Evolutionary conservation across 2,888 invertebrate species (phyloP), one percentile per base, ranked within the genome.

Genomic region (Empis livida): DNA sequence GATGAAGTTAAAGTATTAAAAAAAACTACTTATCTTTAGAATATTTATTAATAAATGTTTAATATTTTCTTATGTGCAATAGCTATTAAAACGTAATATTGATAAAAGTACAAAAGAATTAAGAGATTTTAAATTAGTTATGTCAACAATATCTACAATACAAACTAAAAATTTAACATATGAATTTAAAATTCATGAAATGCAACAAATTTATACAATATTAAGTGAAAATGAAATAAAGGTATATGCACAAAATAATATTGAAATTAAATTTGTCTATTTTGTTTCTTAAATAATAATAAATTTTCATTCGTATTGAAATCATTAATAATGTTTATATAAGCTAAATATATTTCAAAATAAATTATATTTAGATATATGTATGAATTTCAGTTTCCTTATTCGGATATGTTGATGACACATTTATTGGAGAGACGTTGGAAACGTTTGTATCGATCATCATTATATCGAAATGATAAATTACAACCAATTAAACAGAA

Each of bases 401-500:
- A 64, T 51, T 63, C 65, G 50, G 68, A 70, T 46, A 60, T 69
- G 67, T 55, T 70, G 52, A 62, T 70, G 66, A 61, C 68, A n/a
- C 72, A 79, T 59, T 72, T 71, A 49, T 65, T 88, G 41, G 77
- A 83, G 61, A 67, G 73, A 15, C 75, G 82, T 1, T 88, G 87
- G 87, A 77, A 79, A 49, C 71, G 72, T 5, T 65, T 88, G 11
- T 82, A 80, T 58, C 73, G 80, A 45, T 78, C 80, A 1, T 79
- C 83, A 0, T 61, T 87, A 8, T 84, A 80, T 65, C 73, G 85
- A 46, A 76, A 76, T 11, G 76, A 77, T 50, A 80, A 81, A 2
- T 65, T 88, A 35, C 82, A 84, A 59, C 78, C 82, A 47, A 88
- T 89, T n/a, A 92, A 90, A 62, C 83, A 83, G 46, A 82, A 86